phyloP scores from a whole-genome alignment of 2,797 vertebrate genomes.

The Oryzias dopingdopingensis region DNA sequence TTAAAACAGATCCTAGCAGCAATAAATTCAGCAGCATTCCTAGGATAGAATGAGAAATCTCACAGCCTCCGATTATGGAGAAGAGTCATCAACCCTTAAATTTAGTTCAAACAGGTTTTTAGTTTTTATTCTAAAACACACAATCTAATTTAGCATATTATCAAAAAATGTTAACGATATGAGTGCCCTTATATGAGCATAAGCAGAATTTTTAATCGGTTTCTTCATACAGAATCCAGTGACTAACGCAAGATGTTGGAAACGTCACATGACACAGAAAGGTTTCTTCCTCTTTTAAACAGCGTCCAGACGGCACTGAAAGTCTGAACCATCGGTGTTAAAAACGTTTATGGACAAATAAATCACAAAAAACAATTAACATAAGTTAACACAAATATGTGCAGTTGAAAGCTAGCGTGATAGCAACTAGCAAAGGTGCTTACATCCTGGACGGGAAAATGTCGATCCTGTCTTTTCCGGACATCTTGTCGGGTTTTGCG shows the following conservation, averaged over 20 bases:
- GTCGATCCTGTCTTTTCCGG: conserved; percentile 94
- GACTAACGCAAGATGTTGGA: conserved; percentile 13
- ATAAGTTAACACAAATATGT: background rate
- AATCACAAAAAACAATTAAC: background rate
- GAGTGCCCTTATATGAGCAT: background rate
- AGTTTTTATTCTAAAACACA: too few species aligned
- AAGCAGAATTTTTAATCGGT: background rate
- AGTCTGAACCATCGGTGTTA: background rate
- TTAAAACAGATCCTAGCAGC: too few species aligned
- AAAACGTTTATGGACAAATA: background rate
- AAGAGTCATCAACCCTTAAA: too few species aligned
- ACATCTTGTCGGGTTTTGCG: conserved; percentile 82
- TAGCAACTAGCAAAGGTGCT: conserved; percentile 71
- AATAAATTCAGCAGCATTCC: too few species aligned
- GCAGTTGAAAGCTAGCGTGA: conserved; percentile 13
- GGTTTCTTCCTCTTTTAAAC: conserved; percentile 68
- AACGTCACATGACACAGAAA: conserved; percentile 68
- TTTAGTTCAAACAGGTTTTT: too few species aligned
- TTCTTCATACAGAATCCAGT: background rate
- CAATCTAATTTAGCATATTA: too few species aligned
- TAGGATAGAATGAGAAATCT: too few species aligned
- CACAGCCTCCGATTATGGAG: too few species aligned
- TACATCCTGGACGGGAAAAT: conserved; percentile 97
- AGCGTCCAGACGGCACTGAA: background rate
- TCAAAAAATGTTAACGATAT: too few species aligned